Base-by-base conservation (phyloP, 92 coral and sea anemone species). In the Ricordea florida region DNA sequence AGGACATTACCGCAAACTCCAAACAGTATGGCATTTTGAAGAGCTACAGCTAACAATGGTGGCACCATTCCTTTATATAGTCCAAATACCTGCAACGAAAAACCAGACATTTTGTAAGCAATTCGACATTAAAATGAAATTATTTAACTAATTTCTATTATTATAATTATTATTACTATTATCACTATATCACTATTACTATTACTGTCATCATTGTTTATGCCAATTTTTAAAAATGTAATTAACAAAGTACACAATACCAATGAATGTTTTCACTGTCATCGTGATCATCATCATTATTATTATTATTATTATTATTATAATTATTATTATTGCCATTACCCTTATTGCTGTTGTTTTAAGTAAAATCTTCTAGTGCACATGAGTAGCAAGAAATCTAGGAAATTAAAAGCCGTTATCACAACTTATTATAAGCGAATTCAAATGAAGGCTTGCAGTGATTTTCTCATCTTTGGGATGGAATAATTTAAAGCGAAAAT, bases 61-160 rank as follows among this genome's bases (percentile, higher is more conserved):
- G 96, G 89, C 1, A 73, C 82, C 96, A 87, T 90, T 9, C 96
- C 96, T 36, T 90, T 90, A 59, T 55, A 90, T 16, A 90, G 58
- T n/a, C 96, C 96, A 67, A 85, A 87, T 20, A 90, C 82, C 96
- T 90, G 64, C 7, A 8, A n/a, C 9, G 44, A 37, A 14, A 37
- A 37, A 37, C 44, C 7, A n/a, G n/a, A 37, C 44, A 8, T 37
- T 7, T n/a, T 37, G 44, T 7, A 8, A 37, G 18, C 10, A 10
- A 6, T n/a, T 3, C 51, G n/a, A n/a, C 44, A 37, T 37, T 37
- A 8, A 8, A 37, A 8, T 37, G 44, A 7, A n/a, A n/a, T n/a
- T 7, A 37, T 37, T 8, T 37, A 8, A 7, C 44, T 37, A 7
- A 8, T n/a, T 37, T n/a, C 44, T 37, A n/a, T 8, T n/a, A 37